phyloP scores from a whole-genome alignment of 2,113 vertebrate species.

The Silurus glanis region DNA sequence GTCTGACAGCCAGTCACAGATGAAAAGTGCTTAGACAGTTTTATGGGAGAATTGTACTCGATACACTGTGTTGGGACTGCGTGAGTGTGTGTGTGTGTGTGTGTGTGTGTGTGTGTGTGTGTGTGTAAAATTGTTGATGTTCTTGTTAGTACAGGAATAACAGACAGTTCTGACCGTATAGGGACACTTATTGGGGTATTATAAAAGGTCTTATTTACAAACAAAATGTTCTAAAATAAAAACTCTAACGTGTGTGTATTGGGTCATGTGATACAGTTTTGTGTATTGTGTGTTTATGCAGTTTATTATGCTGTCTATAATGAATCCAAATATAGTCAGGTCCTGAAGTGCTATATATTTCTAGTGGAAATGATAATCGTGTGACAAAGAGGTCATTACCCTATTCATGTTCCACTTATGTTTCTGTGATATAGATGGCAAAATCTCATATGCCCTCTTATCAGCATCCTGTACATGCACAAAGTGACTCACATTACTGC shows the following conservation, averaged over 20 bases:
- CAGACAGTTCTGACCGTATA: neutral
- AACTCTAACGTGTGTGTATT: neutral
- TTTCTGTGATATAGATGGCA: neutral
- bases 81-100: neutral
- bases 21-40: conserved; percentile 26
- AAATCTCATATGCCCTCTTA: neutral
- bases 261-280: neutral
- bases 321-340: conserved; percentile 47
- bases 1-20: conserved; percentile 43
- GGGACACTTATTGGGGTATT: neutral
- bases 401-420: conserved; percentile 13
- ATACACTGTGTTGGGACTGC: conserved; percentile 23
- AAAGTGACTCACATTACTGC: conserved; percentile 11
- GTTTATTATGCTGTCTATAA: conserved; percentile 44
- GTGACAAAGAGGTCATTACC: conserved; percentile 27
- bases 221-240: neutral
- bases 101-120: neutral
- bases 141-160: too few relatives aligned
- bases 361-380: conserved; percentile 42
- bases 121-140: neutral
- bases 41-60: conserved; percentile 33
- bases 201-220: neutral
- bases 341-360: conserved; percentile 42
- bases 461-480: neutral
- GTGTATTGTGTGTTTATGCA: conserved; percentile 38